These are phyloP conservation scores for Pao palembangensis DNA, from an alignment of 2,113 vertebrate species.

Conservation along the genomic window DNA sequence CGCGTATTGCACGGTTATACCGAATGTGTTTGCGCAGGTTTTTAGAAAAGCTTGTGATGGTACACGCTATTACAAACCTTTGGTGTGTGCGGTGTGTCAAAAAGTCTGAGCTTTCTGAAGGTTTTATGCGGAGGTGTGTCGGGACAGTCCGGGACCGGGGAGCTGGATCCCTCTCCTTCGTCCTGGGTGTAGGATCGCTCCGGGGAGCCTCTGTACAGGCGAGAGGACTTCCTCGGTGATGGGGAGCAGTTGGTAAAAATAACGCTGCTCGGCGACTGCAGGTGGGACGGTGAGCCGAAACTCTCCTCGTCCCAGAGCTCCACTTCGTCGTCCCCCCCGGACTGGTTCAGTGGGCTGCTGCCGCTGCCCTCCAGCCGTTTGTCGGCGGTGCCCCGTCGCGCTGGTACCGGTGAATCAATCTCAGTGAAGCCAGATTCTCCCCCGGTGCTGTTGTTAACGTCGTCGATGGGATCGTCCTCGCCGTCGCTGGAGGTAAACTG, in stretches of 20 bases:
- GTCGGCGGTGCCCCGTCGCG: constrained; percentile 60
- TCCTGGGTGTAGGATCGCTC: constrained; percentile 44
- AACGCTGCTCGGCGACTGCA: constrained; percentile 70
- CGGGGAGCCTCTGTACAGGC: constrained; percentile 60
- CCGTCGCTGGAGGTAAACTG: constrained; percentile 82
- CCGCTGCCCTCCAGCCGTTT: constrained; percentile 59
- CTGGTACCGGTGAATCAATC: constrained; percentile 83
- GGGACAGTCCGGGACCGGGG: constrained; percentile 83
- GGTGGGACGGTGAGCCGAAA: constrained; percentile 81
- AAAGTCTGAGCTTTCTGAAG: constrained; percentile 89
- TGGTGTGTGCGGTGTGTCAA: constrained; percentile 94
- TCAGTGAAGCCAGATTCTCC: constrained; percentile 94
- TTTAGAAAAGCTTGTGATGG: too few species aligned
- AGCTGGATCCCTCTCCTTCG: constrained; percentile 71
- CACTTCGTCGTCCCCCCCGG: constrained; percentile 77
- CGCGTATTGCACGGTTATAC: neutral
- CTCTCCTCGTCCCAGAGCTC: constrained; percentile 86
- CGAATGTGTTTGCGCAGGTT: neutral
- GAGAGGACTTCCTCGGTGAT: constrained; percentile 74
- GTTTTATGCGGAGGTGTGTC: constrained; percentile 95
- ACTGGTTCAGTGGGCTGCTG: constrained; percentile 67
- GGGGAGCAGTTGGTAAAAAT: constrained; percentile 76
- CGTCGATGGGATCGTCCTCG: constrained; percentile 84
- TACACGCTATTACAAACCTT: constrained; percentile 76
- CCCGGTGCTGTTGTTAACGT: constrained; percentile 87